A percentile compares a stretch with the other conserved stretches of the same genome.
Evolutionary conservation across 2,888 invertebrate species (phyloP).

Genomic region (Pyrochroa serraticornis): DNA sequence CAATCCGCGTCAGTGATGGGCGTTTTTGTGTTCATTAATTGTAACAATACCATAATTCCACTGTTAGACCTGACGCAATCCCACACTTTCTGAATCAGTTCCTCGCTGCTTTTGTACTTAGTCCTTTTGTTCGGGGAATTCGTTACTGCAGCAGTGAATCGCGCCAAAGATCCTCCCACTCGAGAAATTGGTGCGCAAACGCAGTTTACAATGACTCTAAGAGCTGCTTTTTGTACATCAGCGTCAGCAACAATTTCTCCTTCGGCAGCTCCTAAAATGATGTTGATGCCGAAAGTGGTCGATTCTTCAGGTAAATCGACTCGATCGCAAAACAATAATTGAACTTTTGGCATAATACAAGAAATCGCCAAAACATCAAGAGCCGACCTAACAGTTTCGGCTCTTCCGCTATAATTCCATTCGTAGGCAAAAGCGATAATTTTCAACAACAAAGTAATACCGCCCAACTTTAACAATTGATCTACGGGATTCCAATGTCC

Average conservation of each 20-base stretch:
- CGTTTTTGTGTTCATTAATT: constrained; percentile 87
- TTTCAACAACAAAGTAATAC: constrained; percentile 79
- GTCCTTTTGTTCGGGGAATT: constrained; percentile 67
- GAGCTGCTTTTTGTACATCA: constrained; percentile 89
- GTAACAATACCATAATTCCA: constrained; percentile 92
- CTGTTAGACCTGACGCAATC: constrained; percentile 92
- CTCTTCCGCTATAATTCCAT: constrained; percentile 88
- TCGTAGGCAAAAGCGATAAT: constrained; percentile 89
- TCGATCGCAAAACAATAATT: constrained; percentile 73
- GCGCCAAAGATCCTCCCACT: constrained; percentile 64
- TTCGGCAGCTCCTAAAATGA: constrained; percentile 85
- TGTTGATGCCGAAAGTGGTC: constrained; percentile 72
- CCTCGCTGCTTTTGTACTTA: constrained; percentile 75
- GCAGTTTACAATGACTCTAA: constrained; percentile 90
- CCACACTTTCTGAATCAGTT: constrained; percentile 92
- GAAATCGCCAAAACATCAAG: constrained; percentile 90
- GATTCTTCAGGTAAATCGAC: constrained; percentile 79
- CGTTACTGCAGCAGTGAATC: constrained; percentile 57
- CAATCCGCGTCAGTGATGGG: constrained; percentile 98
- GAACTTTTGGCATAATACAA: constrained; percentile 85
- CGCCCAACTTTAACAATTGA: constrained; percentile 82
- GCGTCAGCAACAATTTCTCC: constrained; percentile 90
- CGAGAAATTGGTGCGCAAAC: constrained; percentile 89
- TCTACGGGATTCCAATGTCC: constrained; percentile 90
- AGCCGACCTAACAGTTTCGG: constrained; percentile 81